Conservation (phyloP, 2,113 vertebrate genomes). For the Chiloscyllium plagiosum region DNA sequence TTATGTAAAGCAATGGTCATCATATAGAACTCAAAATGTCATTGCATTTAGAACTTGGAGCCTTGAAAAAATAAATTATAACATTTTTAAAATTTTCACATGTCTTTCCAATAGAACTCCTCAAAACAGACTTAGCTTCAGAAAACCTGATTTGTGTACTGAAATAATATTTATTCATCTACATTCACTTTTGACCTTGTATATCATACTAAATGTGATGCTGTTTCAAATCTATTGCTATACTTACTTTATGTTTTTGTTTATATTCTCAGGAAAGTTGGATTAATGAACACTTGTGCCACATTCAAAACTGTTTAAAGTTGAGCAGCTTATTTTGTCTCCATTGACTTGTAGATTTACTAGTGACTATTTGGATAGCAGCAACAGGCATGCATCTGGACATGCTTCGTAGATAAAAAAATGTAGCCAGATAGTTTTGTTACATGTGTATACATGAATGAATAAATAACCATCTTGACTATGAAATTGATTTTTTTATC, state of each 20-base stretch:
- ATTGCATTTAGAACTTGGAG: not conserved
- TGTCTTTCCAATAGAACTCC: not conserved
- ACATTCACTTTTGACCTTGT: not conserved
- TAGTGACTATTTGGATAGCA: not conserved
- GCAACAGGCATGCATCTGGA: not conserved
- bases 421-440: not conserved
- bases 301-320: not conserved
- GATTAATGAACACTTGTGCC: not conserved
- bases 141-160: not conserved
- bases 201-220: not conserved
- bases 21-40: not conserved
- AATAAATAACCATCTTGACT: not conserved
- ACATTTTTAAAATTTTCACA: not conserved
- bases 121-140: not conserved
- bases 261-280: conserved; percentile 1
- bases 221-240: not conserved
- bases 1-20: not conserved
- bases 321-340: not conserved
- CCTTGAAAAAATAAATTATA: not conserved
- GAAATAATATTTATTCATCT: not conserved
- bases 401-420: not conserved
- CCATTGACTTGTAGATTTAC: not conserved
- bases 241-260: not conserved
- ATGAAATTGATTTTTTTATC: not conserved
- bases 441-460: not conserved